These are phyloP conservation scores for Heliothis peltigera DNA, from an alignment of 2,888 invertebrate genomes.

Conservation along the genomic window DNA sequence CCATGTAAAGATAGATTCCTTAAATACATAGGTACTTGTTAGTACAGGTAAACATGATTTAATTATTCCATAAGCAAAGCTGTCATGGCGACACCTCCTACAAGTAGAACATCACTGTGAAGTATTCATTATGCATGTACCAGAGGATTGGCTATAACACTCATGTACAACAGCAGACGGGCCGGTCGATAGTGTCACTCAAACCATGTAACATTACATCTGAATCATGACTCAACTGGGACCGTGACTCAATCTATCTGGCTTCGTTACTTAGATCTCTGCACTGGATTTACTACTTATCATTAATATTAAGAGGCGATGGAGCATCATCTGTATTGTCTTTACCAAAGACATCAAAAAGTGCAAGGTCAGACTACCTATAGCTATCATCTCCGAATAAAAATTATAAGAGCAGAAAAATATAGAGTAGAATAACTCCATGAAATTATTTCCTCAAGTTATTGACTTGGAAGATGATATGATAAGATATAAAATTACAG, in stretches of 20 bases:
- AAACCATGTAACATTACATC: conserved; percentile 62
- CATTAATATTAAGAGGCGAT: conserved; percentile 26
- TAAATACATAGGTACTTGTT: too few species aligned
- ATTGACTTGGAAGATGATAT: conserved; percentile 39
- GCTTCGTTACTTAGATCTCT: conserved; percentile 47
- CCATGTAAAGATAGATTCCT: too few species aligned
- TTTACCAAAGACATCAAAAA: neutral
- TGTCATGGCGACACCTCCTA: conserved; percentile 35
- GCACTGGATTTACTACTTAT: conserved; percentile 15
- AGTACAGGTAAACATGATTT: neutral
- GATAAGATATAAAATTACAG: conserved; percentile 48
- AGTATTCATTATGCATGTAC: conserved; percentile 44
- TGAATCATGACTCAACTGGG: conserved; percentile 64
- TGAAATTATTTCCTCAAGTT: conserved; percentile 44
- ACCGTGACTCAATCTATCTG: conserved; percentile 66
- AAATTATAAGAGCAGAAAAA: conserved; percentile 10
- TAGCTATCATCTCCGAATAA: neutral
- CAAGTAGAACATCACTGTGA: conserved; percentile 25
- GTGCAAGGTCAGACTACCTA: neutral
- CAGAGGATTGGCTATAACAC: conserved; percentile 47
- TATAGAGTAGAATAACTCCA: conserved; percentile 28
- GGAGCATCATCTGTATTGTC: neutral
- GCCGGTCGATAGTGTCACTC: conserved; percentile 70
- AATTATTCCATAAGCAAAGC: conserved; percentile 19
- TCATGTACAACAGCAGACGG: conserved; percentile 54